phyloP scores from a whole-genome alignment of 2,888 invertebrate species.

The Agonopterix subpropinquella region DNA sequence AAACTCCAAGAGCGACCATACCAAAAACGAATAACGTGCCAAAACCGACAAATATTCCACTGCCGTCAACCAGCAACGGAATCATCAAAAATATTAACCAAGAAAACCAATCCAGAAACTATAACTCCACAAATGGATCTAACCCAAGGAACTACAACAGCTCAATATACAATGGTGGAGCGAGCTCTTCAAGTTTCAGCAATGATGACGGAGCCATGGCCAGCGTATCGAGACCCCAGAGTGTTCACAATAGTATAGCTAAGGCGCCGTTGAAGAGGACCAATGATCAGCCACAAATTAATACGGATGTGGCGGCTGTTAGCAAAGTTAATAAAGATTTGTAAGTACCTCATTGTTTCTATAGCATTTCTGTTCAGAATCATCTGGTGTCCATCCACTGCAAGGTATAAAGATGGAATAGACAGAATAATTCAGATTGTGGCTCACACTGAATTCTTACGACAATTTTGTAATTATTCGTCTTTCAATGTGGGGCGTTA shows the following conservation, averaged over 20 bases:
- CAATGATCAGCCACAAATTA: slow-evolving; percentile 63
- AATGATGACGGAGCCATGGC: background rate
- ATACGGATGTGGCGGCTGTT: slow-evolving; percentile 31
- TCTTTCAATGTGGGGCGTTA: too few species aligned
- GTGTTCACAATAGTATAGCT: background rate
- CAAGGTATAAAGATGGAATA: too few species aligned
- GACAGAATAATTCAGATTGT: too few species aligned
- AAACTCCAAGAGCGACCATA: slow-evolving; percentile 11
- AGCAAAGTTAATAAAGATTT: slow-evolving; percentile 44
- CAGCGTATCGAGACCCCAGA: background rate
- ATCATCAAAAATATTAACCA: slow-evolving; percentile 11
- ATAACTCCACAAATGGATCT: background rate
- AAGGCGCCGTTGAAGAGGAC: slow-evolving; percentile 39
- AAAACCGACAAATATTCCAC: slow-evolving; percentile 10
- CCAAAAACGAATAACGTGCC: slow-evolving; percentile 11
- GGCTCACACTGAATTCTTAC: too few species aligned
- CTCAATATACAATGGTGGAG: background rate
- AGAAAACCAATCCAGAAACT: slow-evolving; percentile 2
- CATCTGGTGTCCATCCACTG: too few species aligned
- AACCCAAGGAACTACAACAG: background rate
- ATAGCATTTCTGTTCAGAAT: too few species aligned
- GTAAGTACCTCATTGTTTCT: slow-evolving; percentile 25
- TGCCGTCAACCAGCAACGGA: slow-evolving; percentile 4
- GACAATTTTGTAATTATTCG: too few species aligned
- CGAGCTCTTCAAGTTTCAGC: background rate